Base-by-base conservation (phyloP, 2,113 vertebrate species). In the Corythornis vintsioides region DNA sequence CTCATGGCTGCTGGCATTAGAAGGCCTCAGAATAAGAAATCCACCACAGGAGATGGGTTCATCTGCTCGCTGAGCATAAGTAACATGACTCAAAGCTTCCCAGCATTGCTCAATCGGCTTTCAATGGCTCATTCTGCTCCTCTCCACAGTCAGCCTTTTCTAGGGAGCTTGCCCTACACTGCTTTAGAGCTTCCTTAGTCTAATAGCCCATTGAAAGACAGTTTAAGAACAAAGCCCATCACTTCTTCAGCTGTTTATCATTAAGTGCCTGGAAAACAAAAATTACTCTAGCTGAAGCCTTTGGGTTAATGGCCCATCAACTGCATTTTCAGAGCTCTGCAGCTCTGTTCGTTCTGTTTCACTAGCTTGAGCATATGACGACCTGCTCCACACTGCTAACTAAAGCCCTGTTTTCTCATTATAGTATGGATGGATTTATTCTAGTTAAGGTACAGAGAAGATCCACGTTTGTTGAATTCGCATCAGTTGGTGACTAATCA, bases 31-130 rank as follows among this genome's bases (percentile, higher is more conserved):
- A 92, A 85, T 43, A 89, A 87, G 78, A 93, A 91, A 73, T 53
- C 57, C 69, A 93, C 72, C 47, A 69, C 48, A 88, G 72, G 22
- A 91, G 93, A 89, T 59, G 69, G 79, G 50, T 77, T 91, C 79
- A 88, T 89, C 72, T 86, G 93, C 72, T 91, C 2, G 0, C 67
- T 61, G 67, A 16, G 43, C 87, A 65, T 15, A 61, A 88, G 60
- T 12, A 0, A 79, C 8, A 15, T 95, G 92, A 96, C 85, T 94
- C 96, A 96, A 86, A 92, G 40, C 67, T 33, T 85, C 56, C 40
- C 67, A 86, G 92, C 60, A 88, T 78, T 94, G 92, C 93, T 96
- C 94, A 88, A 92, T 63, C 91, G 67, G 92, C 76, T 67, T 55
- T 25, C 85, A 89, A 1, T 94, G 93, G 96, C 79, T 96, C 91